Evolutionary conservation across 2,113 vertebrate genomes (phyloP), one percentile per base, ranked within the genome.

Genomic region (Brachypteracias leptosomus): DNA sequence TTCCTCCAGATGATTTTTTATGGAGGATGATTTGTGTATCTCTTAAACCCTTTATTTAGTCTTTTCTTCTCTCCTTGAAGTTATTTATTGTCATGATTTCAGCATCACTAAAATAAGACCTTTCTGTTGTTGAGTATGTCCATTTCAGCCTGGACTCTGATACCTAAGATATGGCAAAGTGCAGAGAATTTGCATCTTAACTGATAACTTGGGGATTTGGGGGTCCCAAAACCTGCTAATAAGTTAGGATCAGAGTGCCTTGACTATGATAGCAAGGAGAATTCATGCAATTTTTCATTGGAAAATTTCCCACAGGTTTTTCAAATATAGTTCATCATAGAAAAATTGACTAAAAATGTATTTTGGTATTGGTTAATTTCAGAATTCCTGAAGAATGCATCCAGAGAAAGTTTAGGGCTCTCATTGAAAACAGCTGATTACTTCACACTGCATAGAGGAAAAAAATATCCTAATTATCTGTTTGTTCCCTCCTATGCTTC

Each of bases 41-140:
- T 97, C 70, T 81, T 94, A 93, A 96, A 61, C 76, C 79, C 15
- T 93, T 97, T 95, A 76, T 89, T 91, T 94, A 95, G 80, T 76
- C 73, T 92, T 95, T 94, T 70, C 63, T 96, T 89, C 77, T 93
- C 91, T 89, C 62, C 82, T 96, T 92, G 83, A 88, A 74, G 59
- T 97, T 95, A 93, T 84, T 96, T 95, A 70, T 93, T 95, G 93
- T 88, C 54, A 67, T 65, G 7, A 80, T 93, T 97, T 95, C 72
- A 88, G 57, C 54, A 89, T 81, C 38, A 81, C 7, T 63, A 75
- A 84, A 80, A 31, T 26, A 66, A 77, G 36, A 67, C 13, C 8
- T 73, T 95, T 96, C 89, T 89, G 55, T 47, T 91, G 18, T 73
- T 85, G 54, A 80, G 72, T 97, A 96, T 90, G 88, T 90, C 93